Percentiles rank a stretch among this genome's conserved stretches.
Evolutionary conservation across 2,888 invertebrate species (phyloP).

Genomic region (Diarsia rubi): DNA sequence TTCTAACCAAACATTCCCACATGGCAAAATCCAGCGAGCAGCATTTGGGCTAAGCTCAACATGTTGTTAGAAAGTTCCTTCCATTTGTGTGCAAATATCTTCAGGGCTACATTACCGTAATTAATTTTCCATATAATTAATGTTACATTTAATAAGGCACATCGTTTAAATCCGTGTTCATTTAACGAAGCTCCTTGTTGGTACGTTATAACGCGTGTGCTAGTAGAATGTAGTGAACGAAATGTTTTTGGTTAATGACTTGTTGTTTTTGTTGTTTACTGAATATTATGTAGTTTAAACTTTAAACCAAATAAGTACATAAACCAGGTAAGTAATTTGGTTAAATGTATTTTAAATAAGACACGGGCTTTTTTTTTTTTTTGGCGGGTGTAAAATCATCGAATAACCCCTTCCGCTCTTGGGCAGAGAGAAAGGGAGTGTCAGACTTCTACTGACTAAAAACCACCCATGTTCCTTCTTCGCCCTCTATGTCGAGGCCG

Average conservation of each 20-base stretch:
- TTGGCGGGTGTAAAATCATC: too few relatives aligned
- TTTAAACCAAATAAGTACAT: not conserved
- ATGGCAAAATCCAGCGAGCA: slow-evolving; percentile 33
- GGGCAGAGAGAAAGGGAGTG: too few relatives aligned
- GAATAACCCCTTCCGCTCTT: too few relatives aligned
- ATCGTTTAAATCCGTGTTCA: slow-evolving; percentile 21
- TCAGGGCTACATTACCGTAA: slow-evolving; percentile 44
- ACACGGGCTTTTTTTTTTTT: too few relatives aligned
- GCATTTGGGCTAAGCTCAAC: slow-evolving; percentile 33
- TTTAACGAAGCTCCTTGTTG: slow-evolving; percentile 30
- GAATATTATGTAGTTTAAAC: not conserved
- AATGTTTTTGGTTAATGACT: slow-evolving; percentile 21
- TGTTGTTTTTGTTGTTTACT: slow-evolving; percentile 12
- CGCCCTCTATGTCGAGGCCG: too few relatives aligned
- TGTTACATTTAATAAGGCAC: slow-evolving; percentile 38
- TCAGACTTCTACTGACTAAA: too few relatives aligned
- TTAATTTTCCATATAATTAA: slow-evolving; percentile 42
- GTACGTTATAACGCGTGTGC: not conserved
- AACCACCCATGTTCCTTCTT: too few relatives aligned
- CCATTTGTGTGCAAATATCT: slow-evolving; percentile 10
- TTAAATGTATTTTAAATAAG: too few relatives aligned
- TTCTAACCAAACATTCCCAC: slow-evolving; percentile 39
- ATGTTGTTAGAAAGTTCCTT: slow-evolving; percentile 32
- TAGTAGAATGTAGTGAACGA: not conserved
- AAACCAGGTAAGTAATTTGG: not conserved